Evolutionary conservation across 2,888 invertebrate genomes (phyloP), one percentile per base, ranked within the genome.

Genomic region (Microctonus aethiopoides): DNA sequence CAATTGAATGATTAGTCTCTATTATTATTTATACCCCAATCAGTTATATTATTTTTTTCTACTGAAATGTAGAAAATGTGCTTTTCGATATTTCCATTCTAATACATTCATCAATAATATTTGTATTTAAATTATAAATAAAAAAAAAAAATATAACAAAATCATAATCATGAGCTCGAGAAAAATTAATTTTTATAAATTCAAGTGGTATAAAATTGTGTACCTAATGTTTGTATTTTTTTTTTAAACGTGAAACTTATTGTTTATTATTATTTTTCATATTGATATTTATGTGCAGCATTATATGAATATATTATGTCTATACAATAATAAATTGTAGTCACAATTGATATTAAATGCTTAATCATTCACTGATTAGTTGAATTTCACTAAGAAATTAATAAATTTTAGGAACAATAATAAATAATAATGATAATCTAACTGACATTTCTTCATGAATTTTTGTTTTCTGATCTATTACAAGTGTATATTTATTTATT

Each of bases 401-500:
- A 56, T 54, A 39, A 65, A 56, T 39, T 56, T 56, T 20, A 24
- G 2, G n/a, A n/a, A n/a, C n/a, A n/a, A n/a, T n/a, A 22, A 24
- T 9, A n/a, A n/a, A n/a, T n/a, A n/a, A n/a, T n/a, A 22, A 24
- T 9, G 11, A n/a, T 22, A 61, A 57, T 16, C 32, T 34, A 41
- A n/a, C 34, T 64, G 52, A 16, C 41, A 63, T 54, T 52, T 59
- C 32, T 67, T 36, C 26, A n/a, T n/a, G n/a, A n/a, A n/a, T n/a
- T 46, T 29, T 29, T 22, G 11, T 32, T 51, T 41, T 36, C 20
- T 54, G 57, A 36, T 59, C 22, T 16, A 51, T 67, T 67, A 24
- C 39, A 24, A 5, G n/a, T n/a, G n/a, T n/a, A n/a, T 41, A 59
- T 67, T 24, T 60, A 22, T 60, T 16, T 57, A 57, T 32, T 34